Base-by-base conservation (phyloP, 2,888 invertebrate species). In the Tetranychus piercei region DNA sequence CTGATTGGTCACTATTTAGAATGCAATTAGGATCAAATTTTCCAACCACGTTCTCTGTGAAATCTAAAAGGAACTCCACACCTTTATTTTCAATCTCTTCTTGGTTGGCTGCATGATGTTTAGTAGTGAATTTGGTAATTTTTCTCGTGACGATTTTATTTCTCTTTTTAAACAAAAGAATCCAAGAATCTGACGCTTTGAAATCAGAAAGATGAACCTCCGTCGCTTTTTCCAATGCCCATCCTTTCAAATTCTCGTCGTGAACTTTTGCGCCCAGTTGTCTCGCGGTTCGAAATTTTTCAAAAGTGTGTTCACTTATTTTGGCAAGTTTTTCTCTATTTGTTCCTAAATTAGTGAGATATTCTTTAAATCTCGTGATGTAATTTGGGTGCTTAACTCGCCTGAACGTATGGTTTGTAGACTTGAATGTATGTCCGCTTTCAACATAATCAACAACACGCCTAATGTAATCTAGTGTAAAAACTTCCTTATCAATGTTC, bases 1-100 rank as follows among this genome's bases (percentile, higher is more conserved):
- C 73, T 44, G 45, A 23, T 34, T 72, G 73, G 44, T 72, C 73
- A 34, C 44, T 23, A 44, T 72, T 72, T 5, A 44, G 9, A 23
- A 72, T 66, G 6, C 18, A 18, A 18, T 8, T 18, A 11, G 6
- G 6, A 45, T 44, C 7, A 20, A 11, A 44, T 23, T 20, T n/a
- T 66, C n/a, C n/a, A 6, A 7, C 55, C 6, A 72, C 34, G 44
- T 72, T 8, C 6, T 55, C 73, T 6, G 6, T 45, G n/a, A 72
- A 23, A 7, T 45, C 45, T 9, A 20, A 5, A 5, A 45, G 8
- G 23, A 72, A 72, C 7, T n/a, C 55, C 6, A 6, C 18, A 7
- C 23, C 64, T 9, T 9, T 23, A 72, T 20, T 22, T 20, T 9
- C 8, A 55, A 72, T n/a, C 7, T 44, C 45, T 72, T 44, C 23